Evolutionary conservation across 2,888 invertebrate species (phyloP), one percentile per base, ranked within the genome.

Genomic region (Drosophila subsilvestris): DNA sequence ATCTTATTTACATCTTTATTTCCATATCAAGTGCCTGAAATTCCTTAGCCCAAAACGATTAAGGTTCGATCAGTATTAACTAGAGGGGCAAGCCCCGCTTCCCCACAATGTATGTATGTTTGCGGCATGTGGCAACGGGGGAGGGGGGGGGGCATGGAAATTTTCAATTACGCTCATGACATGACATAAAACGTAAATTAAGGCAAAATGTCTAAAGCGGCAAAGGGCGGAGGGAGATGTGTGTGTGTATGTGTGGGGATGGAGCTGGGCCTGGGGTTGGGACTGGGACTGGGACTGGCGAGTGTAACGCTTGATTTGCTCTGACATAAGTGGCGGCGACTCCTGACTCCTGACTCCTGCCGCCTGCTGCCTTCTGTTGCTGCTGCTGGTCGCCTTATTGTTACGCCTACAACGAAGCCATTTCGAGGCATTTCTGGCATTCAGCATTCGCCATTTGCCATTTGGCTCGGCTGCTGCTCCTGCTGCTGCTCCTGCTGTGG

Each of bases 121-220:
- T 32, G 20, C 18, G 12, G 51, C 12, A 20, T 54, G 42, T 53
- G 20, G 18, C 20, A 20, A n/a, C n/a, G n/a, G n/a, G n/a, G n/a
- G n/a, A n/a, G n/a, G n/a, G n/a, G n/a, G 14, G 22, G 50, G 1
- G 50, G 45, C 14, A 12, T 17, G 51, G 55, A 74, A 85, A 86
- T 80, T 82, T 87, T 86, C 88, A 88, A 85, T 87, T 89, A 89
- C 77, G 82, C 79, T 81, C 78, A 80, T 82, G 85, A 82, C 83
- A 82, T 83, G 86, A 88, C 90, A 87, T 88, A 82, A 86, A 89
- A 82, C 84, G 81, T 88, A 80, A 89, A 85, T 89, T 77, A 88
- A 73, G 82, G 73, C 69, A 68, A 76, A 75, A 78, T 67, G 84
- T 63, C 69, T 65, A 59, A 71, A 56, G 60, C 65, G n/a, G 29